These are phyloP conservation scores for Colletes collaris DNA, from an alignment of 2,888 invertebrate genomes.

Conservation along the genomic window DNA sequence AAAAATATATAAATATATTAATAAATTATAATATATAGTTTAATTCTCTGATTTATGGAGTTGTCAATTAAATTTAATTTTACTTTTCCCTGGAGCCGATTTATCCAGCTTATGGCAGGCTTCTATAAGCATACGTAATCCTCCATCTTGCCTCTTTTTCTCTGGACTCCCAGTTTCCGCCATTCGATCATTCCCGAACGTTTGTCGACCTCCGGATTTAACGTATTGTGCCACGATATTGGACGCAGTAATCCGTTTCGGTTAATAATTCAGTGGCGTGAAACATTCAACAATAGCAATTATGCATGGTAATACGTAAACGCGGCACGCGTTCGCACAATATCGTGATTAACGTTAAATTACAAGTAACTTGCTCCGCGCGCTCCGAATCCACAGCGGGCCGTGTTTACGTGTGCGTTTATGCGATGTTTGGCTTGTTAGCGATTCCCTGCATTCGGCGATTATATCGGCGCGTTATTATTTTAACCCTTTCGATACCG, in stretches of 20 bases:
- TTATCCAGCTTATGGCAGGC: no score
- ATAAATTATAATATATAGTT: no score
- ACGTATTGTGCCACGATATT: background rate
- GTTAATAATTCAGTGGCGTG: conserved; percentile 42
- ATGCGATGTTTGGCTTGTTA: background rate
- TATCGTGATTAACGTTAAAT: conserved; percentile 52
- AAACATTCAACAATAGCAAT: conserved; percentile 36
- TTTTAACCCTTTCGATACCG: background rate
- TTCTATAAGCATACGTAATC: no score
- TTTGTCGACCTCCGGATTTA: background rate
- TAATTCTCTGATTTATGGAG: no score
- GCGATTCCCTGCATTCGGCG: background rate
- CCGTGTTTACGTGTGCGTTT: background rate
- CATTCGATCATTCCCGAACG: background rate
- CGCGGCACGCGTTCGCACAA: conserved; percentile 30
- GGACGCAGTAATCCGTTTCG: conserved; percentile 33
- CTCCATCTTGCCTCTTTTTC: no score
- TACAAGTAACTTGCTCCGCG: conserved; percentile 35
- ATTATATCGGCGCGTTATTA: background rate
- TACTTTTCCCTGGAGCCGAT: no score
- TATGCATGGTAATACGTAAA: conserved; percentile 43
- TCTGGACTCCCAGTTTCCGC: no score
- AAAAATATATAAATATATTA: no score
- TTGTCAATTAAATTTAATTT: no score
- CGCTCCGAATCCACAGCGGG: conserved; percentile 8